Evolutionary conservation across 2,888 invertebrate species (phyloP), one percentile per base, ranked within the genome.

Genomic region (Hirtodrosophila histrioides): DNA sequence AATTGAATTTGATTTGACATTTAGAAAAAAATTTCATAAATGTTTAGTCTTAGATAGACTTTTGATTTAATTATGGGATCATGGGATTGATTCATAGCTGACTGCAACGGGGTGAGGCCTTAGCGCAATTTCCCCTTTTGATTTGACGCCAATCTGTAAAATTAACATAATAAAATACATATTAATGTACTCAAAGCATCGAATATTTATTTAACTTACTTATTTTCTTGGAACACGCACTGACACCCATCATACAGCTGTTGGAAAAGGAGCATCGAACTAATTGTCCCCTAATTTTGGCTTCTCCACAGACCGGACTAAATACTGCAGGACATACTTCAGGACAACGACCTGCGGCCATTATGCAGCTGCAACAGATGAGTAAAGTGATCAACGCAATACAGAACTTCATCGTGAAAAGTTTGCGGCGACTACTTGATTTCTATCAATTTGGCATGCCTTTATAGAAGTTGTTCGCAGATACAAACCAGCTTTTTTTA

Each of bases 251-350:
- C 1, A 0, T 0, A 10, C 71, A 72, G 4, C 35, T 4, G 9
- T 53, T 72, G 5, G 68, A 51, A 24, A 72, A 72, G 9, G 44
- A 17, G 17, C 71, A 72, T 10, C 46, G 57, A 10, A 68, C 12
- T 3, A 0, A 2, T 10, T 17, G 24, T 7, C 62, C 71, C 4
- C 10, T 5, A n/a, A 71, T n/a, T 5, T 5, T 9, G 8, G 67
- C 63, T 35, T 48, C 17, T 6, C 39, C 71, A 49, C 71, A 71
- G n/a, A 63, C 37, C 8, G 71, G 71, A 0, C 10, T 24, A 41
- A 0, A 68, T 1, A 36, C 0, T 7, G 50, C 50, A 33, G 55
- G 29, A 5, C 71, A 72, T 8, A 55, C 0, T 0, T 39, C 10
- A n/a, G 63, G 54, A 23, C 71, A 72, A 0, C 23, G 4, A 0